Percentiles rank a stretch among this genome's conserved stretches.
phyloP scores from a whole-genome alignment of 2,888 invertebrate species.

The Tachina lurida region DNA sequence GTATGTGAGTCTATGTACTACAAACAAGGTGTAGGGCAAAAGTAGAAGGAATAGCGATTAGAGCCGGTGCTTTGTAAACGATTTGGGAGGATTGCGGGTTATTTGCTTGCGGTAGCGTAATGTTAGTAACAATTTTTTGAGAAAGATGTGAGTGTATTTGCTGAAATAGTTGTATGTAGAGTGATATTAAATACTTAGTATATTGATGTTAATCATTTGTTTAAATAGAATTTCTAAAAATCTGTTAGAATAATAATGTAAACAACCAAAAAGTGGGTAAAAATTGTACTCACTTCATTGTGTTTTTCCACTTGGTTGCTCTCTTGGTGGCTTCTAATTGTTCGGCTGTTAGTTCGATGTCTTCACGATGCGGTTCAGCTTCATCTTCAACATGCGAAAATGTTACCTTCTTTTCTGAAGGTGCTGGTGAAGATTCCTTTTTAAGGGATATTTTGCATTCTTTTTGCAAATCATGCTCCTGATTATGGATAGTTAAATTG shows the following conservation, averaged over 20 bases:
- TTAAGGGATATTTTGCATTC: constrained; percentile 80
- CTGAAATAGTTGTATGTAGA: constrained; percentile 75
- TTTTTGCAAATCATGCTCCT: constrained; percentile 75
- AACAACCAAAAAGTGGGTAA: too few species aligned
- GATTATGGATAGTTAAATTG: constrained; percentile 17
- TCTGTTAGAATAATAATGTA: not conserved
- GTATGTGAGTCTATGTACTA: constrained; percentile 37
- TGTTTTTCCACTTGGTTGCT: constrained; percentile 58
- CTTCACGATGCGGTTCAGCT: constrained; percentile 80
- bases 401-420: constrained; percentile 83
- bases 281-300: constrained; percentile 58
- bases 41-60: constrained; percentile 41
- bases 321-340: constrained; percentile 77
- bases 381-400: constrained; percentile 83
- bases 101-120: constrained; percentile 72
- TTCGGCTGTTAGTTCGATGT: constrained; percentile 81
- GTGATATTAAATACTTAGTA: constrained; percentile 7
- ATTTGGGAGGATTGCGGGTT: constrained; percentile 61
- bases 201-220: constrained; percentile 6
- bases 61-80: constrained; percentile 68
- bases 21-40: constrained; percentile 59
- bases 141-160: constrained; percentile 77
- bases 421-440: constrained; percentile 83
- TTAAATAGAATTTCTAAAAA: not conserved
- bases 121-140: constrained; percentile 81